phyloP scores from a whole-genome alignment of 1,140 invertebrate species.

The Drosophila yakuba region DNA sequence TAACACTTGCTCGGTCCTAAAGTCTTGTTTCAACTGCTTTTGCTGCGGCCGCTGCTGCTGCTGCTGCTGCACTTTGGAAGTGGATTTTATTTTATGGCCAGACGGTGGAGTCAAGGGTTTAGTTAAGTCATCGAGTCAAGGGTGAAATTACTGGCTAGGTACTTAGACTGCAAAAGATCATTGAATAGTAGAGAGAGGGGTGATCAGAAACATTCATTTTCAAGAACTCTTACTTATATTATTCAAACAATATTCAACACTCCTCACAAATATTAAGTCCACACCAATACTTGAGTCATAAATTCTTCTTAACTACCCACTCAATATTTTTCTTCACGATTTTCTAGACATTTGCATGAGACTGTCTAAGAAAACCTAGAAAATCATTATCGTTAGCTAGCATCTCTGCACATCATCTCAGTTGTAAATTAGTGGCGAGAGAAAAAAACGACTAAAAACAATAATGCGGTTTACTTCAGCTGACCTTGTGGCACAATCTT shows the following conservation, averaged over 20 bases:
- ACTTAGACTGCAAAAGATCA: background rate
- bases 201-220: background rate
- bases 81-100: constrained; percentile 32
- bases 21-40: constrained; percentile 38
- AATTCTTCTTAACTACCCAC: background rate
- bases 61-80: constrained; percentile 50
- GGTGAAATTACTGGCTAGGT: background rate
- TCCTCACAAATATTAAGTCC: background rate
- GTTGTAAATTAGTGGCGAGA: constrained; percentile 39
- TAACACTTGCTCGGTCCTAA: constrained; percentile 46
- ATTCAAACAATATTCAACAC: background rate
- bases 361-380: constrained; percentile 20
- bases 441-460: constrained; percentile 19
- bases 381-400: constrained; percentile 40
- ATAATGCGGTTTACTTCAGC: constrained; percentile 54
- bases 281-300: background rate
- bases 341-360: constrained; percentile 2
- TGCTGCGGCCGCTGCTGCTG: constrained; percentile 11
- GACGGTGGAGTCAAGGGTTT: constrained; percentile 20
- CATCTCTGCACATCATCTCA: constrained; percentile 43
- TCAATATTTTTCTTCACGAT: background rate
- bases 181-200: background rate
- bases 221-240: background rate
- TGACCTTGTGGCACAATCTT: constrained; percentile 66
- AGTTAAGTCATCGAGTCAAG: constrained; percentile 17